Percentiles rank a stretch among this genome's conserved stretches.
These are phyloP conservation scores for Adelognathus sp. DNA, from an alignment of 2,888 invertebrate species.

Conservation along the genomic window DNA sequence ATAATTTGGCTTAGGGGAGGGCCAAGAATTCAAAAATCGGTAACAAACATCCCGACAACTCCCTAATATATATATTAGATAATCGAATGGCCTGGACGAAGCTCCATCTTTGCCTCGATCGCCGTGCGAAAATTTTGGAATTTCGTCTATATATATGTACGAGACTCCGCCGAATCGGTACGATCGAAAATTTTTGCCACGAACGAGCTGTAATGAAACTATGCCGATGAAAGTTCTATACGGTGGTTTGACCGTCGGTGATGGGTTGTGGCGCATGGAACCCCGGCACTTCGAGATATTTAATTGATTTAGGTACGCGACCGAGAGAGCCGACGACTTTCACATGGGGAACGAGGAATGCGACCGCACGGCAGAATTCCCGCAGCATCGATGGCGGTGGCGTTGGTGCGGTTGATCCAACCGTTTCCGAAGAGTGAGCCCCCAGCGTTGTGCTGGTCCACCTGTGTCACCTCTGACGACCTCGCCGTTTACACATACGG, in stretches of 20 bases:
- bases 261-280: constrained; percentile 29
- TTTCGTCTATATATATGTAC: not conserved
- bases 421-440: constrained; percentile 63
- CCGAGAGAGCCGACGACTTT: constrained; percentile 63
- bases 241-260: constrained; percentile 1
- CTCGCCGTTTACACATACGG: constrained; percentile 48
- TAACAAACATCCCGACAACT: no score
- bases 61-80: no score
- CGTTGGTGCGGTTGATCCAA: constrained; percentile 67
- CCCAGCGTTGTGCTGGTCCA: constrained; percentile 19
- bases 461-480: constrained; percentile 51
- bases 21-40: no score
- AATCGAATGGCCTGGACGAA: no score
- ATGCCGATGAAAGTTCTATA: constrained; percentile 58
- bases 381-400: constrained; percentile 62
- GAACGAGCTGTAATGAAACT: constrained; percentile 47
- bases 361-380: constrained; percentile 72
- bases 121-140: no score
- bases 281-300: constrained; percentile 69
- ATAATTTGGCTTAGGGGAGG: no score
- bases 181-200: constrained; percentile 13
- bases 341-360: constrained; percentile 69
- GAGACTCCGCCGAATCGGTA: not conserved
- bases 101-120: no score
- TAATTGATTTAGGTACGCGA: constrained; percentile 73